Percentiles rank a stretch among this genome's conserved stretches.
Conservation (phyloP, 2,797 vertebrate genomes). For the Parotocinclus haroldoi region DNA sequence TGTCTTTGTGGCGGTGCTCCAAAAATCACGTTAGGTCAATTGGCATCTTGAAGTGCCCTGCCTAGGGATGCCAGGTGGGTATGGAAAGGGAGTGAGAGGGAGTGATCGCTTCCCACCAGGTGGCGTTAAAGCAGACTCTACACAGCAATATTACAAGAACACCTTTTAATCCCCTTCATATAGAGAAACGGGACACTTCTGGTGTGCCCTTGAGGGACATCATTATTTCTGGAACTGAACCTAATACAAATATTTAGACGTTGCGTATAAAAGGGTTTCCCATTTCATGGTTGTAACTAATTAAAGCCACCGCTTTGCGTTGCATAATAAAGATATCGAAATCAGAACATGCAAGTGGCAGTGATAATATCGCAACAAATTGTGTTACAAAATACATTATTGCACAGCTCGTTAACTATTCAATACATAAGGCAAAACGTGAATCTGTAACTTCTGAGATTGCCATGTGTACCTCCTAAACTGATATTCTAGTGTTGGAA, state of each 20-base stretch:
- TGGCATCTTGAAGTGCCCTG: no score
- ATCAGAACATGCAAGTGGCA: constrained; percentile 53
- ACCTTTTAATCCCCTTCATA: constrained; percentile 14
- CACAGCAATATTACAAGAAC: neutral
- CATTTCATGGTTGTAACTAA: constrained; percentile 28
- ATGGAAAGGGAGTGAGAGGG: no score
- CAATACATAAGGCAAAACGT: constrained; percentile 4
- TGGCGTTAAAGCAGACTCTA: constrained; percentile 14
- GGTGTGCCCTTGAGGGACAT: neutral
- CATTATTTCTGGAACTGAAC: constrained; percentile 18
- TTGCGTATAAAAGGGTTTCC: constrained; percentile 5
- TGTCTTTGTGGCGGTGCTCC: no score
- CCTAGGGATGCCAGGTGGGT: no score
- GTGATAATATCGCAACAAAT: constrained; percentile 23
- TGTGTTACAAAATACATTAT: constrained; percentile 4
- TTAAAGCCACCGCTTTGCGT: no score
- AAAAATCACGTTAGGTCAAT: no score
- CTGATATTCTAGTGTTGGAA: constrained; percentile 36
- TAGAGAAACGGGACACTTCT: constrained; percentile 9
- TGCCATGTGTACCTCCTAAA: neutral
- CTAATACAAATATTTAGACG: constrained; percentile 16
- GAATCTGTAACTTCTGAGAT: constrained; percentile 27
- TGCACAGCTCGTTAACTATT: constrained; percentile 15
- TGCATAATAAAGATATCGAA: constrained; percentile 39
- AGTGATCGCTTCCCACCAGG: neutral